Evolutionary conservation across 1,140 invertebrate genomes (phyloP).

Genomic region (Hermetia illucens): DNA sequence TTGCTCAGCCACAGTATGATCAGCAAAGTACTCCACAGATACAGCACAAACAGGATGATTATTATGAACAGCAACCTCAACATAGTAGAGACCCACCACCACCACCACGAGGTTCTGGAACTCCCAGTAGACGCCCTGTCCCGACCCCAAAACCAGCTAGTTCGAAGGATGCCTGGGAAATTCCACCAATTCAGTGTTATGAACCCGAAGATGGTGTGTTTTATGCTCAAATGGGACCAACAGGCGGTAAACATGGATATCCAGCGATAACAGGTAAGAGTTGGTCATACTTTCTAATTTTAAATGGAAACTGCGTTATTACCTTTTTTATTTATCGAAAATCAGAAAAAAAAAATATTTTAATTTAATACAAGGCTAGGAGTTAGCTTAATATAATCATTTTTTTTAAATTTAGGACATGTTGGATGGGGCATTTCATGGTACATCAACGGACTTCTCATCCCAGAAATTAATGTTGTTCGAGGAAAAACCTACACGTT

Average conservation of each 20-base stretch:
- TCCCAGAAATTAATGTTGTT: constrained; percentile 85
- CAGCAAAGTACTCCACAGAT: too few relatives aligned
- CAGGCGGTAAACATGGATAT: constrained; percentile 74
- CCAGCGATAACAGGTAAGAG: constrained; percentile 64
- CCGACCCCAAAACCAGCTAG: constrained; percentile 49
- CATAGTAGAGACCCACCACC: constrained; percentile 14
- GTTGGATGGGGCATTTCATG: constrained; percentile 88
- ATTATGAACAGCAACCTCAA: constrained; percentile 14
- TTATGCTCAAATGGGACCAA: constrained; percentile 83
- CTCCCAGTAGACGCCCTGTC: constrained; percentile 22
- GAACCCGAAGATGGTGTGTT: constrained; percentile 82
- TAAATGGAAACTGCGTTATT: too few relatives aligned
- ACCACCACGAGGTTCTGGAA: constrained; percentile 10
- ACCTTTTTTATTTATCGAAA: too few relatives aligned
- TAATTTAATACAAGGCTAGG: too few relatives aligned
- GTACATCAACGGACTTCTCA: constrained; percentile 83
- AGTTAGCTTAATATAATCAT: too few relatives aligned
- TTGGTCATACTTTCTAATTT: too few relatives aligned
- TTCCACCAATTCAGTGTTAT: constrained; percentile 73
- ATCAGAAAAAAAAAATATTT: too few relatives aligned
- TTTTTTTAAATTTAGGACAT: constrained; percentile 49
- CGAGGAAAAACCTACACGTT: constrained; percentile 83
- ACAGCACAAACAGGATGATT: too few relatives aligned
- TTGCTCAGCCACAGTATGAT: background rate
- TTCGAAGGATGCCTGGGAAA: constrained; percentile 55